Conservation (phyloP, 2,888 invertebrate genomes). For the Phyllotreta cruciferae region DNA sequence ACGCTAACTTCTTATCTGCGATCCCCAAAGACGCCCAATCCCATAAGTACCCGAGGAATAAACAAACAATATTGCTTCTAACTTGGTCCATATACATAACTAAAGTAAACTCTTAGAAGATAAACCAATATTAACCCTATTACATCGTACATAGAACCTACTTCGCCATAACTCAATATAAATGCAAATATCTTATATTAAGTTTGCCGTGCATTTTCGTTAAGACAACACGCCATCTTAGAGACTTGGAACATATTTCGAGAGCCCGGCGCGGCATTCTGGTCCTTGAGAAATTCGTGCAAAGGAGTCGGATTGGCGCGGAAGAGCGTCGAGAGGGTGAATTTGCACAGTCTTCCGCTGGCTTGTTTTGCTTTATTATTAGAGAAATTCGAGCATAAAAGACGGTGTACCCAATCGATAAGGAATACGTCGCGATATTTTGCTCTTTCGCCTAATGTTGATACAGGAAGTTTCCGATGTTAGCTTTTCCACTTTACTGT, state of each 20-base stretch:
- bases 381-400: constrained; percentile 35
- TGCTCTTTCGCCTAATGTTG: constrained; percentile 14
- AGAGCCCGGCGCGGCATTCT: constrained; percentile 27
- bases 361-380: constrained; percentile 46
- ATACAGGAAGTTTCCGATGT: constrained; percentile 11
- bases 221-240: constrained; percentile 56
- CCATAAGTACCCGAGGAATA: constrained; percentile 41
- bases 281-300: constrained; percentile 22
- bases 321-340: constrained; percentile 21
- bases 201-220: constrained; percentile 59
- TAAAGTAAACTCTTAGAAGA: constrained; percentile 58
- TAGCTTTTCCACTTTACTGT: no score
- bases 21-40: constrained; percentile 25
- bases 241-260: constrained; percentile 43
- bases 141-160: constrained; percentile 53
- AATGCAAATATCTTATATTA: constrained; percentile 61
- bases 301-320: constrained; percentile 31
- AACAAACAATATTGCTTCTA: constrained; percentile 57
- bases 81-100: constrained; percentile 57
- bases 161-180: constrained; percentile 60
- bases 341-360: constrained; percentile 42
- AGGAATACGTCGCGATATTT: constrained; percentile 29
- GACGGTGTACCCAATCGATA: constrained; percentile 31
- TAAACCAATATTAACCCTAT: constrained; percentile 60
- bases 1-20: constrained; percentile 26